Percentiles rank a stretch among this genome's conserved stretches.
Conservation (phyloP, 2,797 vertebrate genomes). For the Bufotes viridis region DNA sequence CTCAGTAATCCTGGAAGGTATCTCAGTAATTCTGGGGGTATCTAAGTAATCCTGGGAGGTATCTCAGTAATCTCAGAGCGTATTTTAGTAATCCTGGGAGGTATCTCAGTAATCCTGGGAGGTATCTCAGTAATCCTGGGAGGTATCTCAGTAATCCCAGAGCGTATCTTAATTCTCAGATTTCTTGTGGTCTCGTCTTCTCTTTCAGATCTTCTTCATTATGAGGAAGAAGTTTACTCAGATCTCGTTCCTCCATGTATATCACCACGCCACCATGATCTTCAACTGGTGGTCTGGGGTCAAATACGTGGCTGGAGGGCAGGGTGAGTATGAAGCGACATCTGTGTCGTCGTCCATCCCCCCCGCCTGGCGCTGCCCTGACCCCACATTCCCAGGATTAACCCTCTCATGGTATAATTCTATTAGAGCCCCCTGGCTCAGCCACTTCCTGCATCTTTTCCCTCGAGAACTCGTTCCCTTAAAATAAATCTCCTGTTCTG, state of each 20-base stretch:
- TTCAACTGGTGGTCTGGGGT: constrained; percentile 74
- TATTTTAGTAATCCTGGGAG: background rate
- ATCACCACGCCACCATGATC: constrained; percentile 72
- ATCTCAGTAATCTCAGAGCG: background rate
- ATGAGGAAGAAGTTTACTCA: constrained; percentile 71
- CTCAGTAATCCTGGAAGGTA: no score
- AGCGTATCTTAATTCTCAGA: background rate
- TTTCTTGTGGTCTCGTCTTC: constrained; percentile 4
- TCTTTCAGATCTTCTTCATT: constrained; percentile 73
- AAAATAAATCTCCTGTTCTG: background rate
- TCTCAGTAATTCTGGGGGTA: background rate
- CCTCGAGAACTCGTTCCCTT: no score
- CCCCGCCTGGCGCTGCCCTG: background rate
- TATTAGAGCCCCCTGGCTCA: no score
- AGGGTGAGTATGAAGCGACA: constrained; percentile 66
- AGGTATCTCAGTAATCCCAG: background rate
- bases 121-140: background rate
- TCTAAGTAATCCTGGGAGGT: no score
- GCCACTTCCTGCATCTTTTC: no score
- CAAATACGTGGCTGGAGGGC: constrained; percentile 71
- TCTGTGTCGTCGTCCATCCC: background rate
- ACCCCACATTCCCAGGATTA: background rate
- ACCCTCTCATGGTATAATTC: background rate
- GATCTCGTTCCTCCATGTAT: constrained; percentile 72
- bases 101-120: background rate